Evolutionary conservation across 2,888 invertebrate species (phyloP).

Genomic region (Diarsia brunnea): DNA sequence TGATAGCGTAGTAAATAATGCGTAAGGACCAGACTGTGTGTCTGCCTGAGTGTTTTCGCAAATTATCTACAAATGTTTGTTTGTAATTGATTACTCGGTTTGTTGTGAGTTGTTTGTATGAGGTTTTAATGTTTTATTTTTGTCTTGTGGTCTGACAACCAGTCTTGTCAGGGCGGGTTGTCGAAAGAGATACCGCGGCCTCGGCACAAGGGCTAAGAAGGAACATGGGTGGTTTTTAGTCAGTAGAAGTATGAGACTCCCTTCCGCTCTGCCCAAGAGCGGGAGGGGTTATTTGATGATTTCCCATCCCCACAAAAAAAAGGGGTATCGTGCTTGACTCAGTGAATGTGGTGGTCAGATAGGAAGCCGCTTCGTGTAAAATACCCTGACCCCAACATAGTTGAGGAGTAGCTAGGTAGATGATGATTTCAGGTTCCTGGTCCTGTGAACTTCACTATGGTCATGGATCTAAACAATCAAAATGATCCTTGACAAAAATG

Average conservation of each 20-base stretch:
- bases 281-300: too few species aligned
- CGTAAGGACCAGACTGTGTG: constrained; percentile 63
- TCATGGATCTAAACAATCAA: background rate
- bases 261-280: too few species aligned
- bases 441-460: background rate
- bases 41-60: constrained; percentile 53
- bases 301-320: too few species aligned
- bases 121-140: background rate
- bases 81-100: constrained; percentile 27
- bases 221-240: too few species aligned
- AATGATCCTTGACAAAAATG: background rate
- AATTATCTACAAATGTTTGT: constrained; percentile 54
- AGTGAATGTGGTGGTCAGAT: too few species aligned
- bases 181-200: too few species aligned
- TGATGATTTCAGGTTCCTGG: background rate
- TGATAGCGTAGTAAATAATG: constrained; percentile 69
- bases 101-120: background rate
- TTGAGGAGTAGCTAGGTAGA: background rate
- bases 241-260: too few species aligned
- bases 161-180: background rate
- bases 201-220: too few species aligned
- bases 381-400: background rate
- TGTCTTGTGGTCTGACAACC: background rate
- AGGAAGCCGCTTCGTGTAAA: too few species aligned
- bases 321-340: too few species aligned